Percentiles rank a stretch among this genome's conserved stretches.
These are phyloP conservation scores for Oryzias celebensis DNA, from an alignment of 2,113 vertebrate genomes.

Conservation along the genomic window DNA sequence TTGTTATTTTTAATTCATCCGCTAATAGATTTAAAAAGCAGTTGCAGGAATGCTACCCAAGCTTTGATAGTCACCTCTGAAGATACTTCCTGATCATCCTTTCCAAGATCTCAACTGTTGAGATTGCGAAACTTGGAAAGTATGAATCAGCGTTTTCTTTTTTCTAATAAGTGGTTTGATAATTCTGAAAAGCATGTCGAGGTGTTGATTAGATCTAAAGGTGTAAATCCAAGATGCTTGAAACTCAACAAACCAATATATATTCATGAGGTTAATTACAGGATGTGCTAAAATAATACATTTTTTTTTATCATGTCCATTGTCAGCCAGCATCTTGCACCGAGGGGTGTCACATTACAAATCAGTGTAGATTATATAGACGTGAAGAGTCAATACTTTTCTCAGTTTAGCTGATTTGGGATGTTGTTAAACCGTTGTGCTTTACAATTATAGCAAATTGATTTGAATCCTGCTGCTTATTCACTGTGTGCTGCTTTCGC, in stretches of 20 bases:
- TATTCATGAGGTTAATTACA: slow-evolving; percentile 79
- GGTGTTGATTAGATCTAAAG: slow-evolving; percentile 76
- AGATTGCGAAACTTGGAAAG: slow-evolving; percentile 22
- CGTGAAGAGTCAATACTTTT: slow-evolving; percentile 36
- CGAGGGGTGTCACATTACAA: slow-evolving; percentile 60
- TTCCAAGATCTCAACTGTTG: no score
- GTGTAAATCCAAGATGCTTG: slow-evolving; percentile 67
- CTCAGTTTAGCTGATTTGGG: slow-evolving; percentile 29
- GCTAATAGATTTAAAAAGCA: no score
- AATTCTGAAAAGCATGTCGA: slow-evolving; percentile 45
- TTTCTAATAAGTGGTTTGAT: slow-evolving; percentile 47
- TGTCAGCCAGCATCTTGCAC: slow-evolving; percentile 35
- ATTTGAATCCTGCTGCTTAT: slow-evolving; percentile 19
- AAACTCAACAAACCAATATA: slow-evolving; percentile 74
- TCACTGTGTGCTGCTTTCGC: slow-evolving; percentile 16
- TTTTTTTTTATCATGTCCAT: slow-evolving; percentile 58
- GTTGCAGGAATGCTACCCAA: no score
- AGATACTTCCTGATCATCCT: no score
- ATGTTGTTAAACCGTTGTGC: slow-evolving; percentile 20
- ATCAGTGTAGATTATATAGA: slow-evolving; percentile 56
- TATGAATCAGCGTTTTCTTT: slow-evolving; percentile 61
- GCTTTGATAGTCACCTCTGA: no score
- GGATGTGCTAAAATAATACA: slow-evolving; percentile 64
- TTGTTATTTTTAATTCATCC: no score
- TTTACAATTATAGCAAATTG: slow-evolving; percentile 31